These are phyloP conservation scores for Colinus virginianus DNA, from an alignment of 2,113 vertebrate species.

Conservation along the genomic window DNA sequence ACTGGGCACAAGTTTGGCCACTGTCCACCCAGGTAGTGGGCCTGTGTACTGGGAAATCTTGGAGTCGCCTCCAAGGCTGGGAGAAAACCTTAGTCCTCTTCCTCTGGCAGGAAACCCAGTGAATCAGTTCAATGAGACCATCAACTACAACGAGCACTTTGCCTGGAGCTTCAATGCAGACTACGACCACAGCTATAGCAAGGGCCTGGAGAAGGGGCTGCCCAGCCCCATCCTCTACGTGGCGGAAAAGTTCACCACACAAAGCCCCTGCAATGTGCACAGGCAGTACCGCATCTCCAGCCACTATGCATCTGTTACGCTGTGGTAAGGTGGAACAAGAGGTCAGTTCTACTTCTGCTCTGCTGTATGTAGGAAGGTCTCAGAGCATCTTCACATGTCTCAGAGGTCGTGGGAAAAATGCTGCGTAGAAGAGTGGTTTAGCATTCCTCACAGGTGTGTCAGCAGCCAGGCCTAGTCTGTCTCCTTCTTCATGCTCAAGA, in stretches of 20 bases:
- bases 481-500: neutral
- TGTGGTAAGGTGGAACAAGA: slow-evolving; percentile 85
- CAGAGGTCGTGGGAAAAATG: neutral
- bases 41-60: neutral
- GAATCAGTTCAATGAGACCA: slow-evolving; percentile 92
- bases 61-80: neutral
- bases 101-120: slow-evolving; percentile 84
- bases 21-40: rapidly evolving
- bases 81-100: neutral
- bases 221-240: slow-evolving; percentile 93
- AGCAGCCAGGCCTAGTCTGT: neutral
- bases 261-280: slow-evolving; percentile 84
- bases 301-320: slow-evolving; percentile 83
- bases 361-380: neutral
- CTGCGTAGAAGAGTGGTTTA: no score
- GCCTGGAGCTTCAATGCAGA: slow-evolving; percentile 78
- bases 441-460: rapidly evolving
- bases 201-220: slow-evolving; percentile 86
- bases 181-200: slow-evolving; percentile 77
- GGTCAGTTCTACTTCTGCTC: neutral
- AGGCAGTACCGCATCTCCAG: slow-evolving; percentile 86
- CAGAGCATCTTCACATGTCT: rapidly evolving
- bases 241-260: slow-evolving; percentile 89
- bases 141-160: slow-evolving; percentile 93
- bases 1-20: neutral